Conservation (phyloP, 2,113 vertebrate genomes). For the Apaloderma vittatum region DNA sequence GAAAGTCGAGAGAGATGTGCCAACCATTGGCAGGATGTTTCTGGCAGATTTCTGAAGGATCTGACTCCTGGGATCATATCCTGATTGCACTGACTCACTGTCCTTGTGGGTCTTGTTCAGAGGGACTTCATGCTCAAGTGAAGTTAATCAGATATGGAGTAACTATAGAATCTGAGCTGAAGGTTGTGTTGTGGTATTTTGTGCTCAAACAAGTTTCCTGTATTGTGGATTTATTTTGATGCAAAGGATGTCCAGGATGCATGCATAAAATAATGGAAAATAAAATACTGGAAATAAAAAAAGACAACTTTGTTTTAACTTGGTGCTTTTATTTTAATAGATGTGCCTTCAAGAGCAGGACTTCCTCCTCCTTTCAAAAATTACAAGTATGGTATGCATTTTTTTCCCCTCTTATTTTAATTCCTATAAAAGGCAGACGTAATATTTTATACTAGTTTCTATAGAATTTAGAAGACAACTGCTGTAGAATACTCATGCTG, state of each 20-base stretch:
- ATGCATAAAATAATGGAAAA: neutral
- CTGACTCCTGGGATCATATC: neutral
- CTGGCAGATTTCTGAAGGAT: neutral
- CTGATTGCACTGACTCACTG: neutral
- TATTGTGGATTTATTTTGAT: neutral
- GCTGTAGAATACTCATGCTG: neutral
- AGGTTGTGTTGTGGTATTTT: neutral
- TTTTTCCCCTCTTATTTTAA: neutral
- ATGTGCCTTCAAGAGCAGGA: slow-evolving; percentile 81
- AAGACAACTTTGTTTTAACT: neutral
- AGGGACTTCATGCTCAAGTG: neutral
- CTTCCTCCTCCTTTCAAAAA: slow-evolving; percentile 91
- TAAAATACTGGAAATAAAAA: neutral
- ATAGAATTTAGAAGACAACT: neutral
- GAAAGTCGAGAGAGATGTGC: neutral
- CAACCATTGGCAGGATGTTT: neutral
- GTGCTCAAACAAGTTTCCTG: neutral
- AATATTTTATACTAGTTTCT: neutral
- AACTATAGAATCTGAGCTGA: neutral
- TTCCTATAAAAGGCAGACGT: neutral
- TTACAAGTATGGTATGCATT: slow-evolving; percentile 89
- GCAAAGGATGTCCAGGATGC: neutral
- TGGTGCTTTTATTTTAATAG: slow-evolving; percentile 73
- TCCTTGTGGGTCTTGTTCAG: neutral
- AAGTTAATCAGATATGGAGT: neutral